Evolutionary conservation across 2,888 invertebrate species (phyloP).

Genomic region (Spodoptera exigua): DNA sequence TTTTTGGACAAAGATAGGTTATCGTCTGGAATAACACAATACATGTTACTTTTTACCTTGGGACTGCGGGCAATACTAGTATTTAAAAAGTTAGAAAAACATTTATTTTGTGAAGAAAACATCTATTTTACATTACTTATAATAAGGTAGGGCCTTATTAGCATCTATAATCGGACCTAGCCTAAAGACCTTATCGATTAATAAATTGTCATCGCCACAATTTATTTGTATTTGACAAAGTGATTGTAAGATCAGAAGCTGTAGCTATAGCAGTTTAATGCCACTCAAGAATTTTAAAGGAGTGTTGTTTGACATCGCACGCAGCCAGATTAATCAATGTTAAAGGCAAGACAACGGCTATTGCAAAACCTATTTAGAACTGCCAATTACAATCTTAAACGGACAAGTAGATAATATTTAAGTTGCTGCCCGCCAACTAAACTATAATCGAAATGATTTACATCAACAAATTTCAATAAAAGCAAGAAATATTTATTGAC

Average conservation of each 20-base stretch:
- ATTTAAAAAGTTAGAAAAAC: not conserved
- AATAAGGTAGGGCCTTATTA: not conserved
- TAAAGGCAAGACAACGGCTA: slow-evolving; percentile 14
- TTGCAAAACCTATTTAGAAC: slow-evolving; percentile 21
- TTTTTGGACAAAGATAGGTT: too few relatives aligned
- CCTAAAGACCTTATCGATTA: too few relatives aligned
- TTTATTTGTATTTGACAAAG: slow-evolving; percentile 9
- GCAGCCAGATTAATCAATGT: slow-evolving; percentile 27
- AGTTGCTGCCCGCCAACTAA: slow-evolving; percentile 1
- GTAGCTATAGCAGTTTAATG: not conserved
- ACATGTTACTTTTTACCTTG: too few relatives aligned
- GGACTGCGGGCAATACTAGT: too few relatives aligned
- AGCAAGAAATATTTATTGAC: slow-evolving; percentile 14
- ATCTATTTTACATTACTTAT: too few relatives aligned
- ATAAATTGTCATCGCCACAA: not conserved
- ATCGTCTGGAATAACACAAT: too few relatives aligned
- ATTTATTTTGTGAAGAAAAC: too few relatives aligned
- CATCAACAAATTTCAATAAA: not conserved
- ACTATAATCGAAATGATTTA: not conserved
- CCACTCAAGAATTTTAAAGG: slow-evolving; percentile 36
- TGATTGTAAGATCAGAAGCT: slow-evolving; percentile 8
- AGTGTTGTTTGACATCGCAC: slow-evolving; percentile 37
- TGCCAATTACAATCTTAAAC: slow-evolving; percentile 29
- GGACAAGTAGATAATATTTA: slow-evolving; percentile 22
- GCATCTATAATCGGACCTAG: not conserved